Base-by-base conservation (phyloP, 2,113 vertebrate species). In the Tenebrosternarchus preto region DNA sequence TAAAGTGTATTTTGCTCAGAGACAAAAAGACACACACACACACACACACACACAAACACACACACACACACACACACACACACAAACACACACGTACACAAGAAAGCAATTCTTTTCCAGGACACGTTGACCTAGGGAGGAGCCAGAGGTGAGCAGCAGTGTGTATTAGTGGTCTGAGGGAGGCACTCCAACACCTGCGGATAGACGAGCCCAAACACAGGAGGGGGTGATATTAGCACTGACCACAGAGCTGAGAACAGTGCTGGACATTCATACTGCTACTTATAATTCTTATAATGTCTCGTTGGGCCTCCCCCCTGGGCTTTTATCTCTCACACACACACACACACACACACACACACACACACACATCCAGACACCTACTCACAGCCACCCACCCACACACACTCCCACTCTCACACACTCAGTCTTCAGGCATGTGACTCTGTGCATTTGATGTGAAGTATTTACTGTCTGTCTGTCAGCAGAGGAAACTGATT, bases 301-400 rank as follows among this genome's bases (percentile, higher is more conserved):
- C 66, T 67, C 63, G 29, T 0, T 43, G 4, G 63, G 46, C 55
- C 76, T 77, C 75, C 82, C n/a, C 88, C 82, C 81, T 84, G 86
- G 82, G 80, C 82, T 84, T 69, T 69, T 53, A 39, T 59, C 39
- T 15, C 43, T 2, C 43, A 50, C 43, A 50, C 43, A 15, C 43
- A 50, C 43, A 15, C 43, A 50, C 12, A 15, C 43, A 50, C 9
- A 12, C 43, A 50, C 8, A 15, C 43, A 15, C 43, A 63, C 46
- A 81, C 86, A 57, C 78, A 56, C 12, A 60, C 29, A 75, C 56
- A 75, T 72, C 75, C 53, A 57, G 50, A 59, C 79, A 22, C 43
- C 8, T 12, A 50, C 11, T 15, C 12, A 50, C 43, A 50, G 11
- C 12, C 43, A 15, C 43, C 12, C 43, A 50, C 43, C 12, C 43